phyloP scores from a whole-genome alignment of 2,797 vertebrate genomes.

The Corythornis leucogaster region DNA sequence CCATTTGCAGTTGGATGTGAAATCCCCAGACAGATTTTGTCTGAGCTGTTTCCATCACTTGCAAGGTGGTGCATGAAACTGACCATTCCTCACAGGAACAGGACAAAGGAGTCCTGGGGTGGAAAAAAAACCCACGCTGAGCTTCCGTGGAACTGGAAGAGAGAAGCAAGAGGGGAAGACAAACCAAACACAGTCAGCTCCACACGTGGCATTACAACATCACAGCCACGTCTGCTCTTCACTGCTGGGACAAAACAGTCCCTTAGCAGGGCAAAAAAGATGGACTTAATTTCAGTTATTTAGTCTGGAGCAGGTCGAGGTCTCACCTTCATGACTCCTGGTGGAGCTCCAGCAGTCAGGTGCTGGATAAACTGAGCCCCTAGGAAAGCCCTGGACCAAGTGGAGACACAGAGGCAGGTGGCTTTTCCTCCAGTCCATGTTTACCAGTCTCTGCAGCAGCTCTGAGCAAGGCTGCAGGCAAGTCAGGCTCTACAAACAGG shows the following conservation, averaged over 20 bases:
- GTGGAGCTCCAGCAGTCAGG: not conserved
- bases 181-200: not conserved
- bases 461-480: not conserved
- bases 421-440: not conserved
- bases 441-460: not conserved
- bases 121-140: not conserved
- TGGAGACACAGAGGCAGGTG: not conserved
- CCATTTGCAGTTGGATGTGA: not conserved
- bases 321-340: not conserved
- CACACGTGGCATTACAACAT: not conserved
- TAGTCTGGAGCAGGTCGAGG: not conserved
- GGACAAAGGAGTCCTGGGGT: accelerated
- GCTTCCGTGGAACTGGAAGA: not conserved
- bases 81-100: not conserved
- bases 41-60: not conserved
- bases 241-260: not conserved
- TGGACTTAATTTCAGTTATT: not conserved
- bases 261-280: not conserved
- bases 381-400: not conserved
- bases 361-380: not conserved
- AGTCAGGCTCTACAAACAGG: not conserved
- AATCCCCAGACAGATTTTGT: not conserved
- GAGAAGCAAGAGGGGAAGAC: not conserved
- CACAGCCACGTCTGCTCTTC: not conserved
- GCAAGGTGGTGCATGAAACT: not conserved